Conservation (phyloP, 2,113 vertebrate species). For the Ailurus styani region DNA sequence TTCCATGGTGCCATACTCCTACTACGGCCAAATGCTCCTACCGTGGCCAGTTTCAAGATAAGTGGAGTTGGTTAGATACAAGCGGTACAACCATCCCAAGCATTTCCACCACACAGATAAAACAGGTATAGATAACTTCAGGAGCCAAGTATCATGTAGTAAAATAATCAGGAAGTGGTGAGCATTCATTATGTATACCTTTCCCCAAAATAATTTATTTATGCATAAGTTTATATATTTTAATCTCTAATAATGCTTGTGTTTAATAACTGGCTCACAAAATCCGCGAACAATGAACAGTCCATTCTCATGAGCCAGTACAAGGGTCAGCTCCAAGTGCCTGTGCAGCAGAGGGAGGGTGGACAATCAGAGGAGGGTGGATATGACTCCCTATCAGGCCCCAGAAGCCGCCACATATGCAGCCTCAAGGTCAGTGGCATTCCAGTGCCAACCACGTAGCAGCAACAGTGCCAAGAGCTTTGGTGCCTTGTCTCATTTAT, state of each 20-base stretch:
- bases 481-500: not conserved
- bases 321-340: not conserved
- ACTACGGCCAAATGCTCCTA: not conserved
- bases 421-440: no score
- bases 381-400: not conserved
- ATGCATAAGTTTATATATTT: not conserved
- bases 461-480: not conserved
- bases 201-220: not conserved
- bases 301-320: not conserved
- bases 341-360: fast-evolving
- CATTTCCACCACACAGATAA: not conserved
- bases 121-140: not conserved
- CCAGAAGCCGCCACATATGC: not conserved
- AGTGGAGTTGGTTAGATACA: not conserved
- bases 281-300: not conserved
- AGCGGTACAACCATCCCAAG: fast-evolving
- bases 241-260: slow-evolving; percentile 6
- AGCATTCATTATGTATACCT: not conserved
- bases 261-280: slow-evolving; percentile 20
- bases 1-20: not conserved
- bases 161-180: not conserved
- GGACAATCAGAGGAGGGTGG: no score
- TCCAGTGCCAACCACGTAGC: fast-evolving
- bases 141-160: not conserved
- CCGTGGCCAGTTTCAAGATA: not conserved